Base-by-base conservation (phyloP, 2,113 vertebrate species). In the Caranx ignobilis region DNA sequence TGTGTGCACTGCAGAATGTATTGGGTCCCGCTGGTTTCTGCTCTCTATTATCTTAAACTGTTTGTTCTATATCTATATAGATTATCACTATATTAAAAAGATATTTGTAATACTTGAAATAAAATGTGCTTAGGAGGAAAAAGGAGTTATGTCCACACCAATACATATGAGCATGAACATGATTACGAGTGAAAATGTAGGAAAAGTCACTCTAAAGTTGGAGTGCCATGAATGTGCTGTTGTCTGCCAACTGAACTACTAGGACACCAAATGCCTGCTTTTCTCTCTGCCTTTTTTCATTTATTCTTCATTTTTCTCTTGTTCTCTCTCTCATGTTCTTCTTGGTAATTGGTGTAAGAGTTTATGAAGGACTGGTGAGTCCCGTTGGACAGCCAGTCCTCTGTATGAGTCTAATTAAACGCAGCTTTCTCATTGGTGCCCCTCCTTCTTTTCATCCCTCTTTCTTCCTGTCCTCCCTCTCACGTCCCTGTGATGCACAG, bases 351-450 rank as follows among this genome's bases (percentile, higher is more conserved):
- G 66, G 43, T 73, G 16, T 60, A 69, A 78, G 71, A 79, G 35
- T 81, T 83, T 67, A 65, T 79, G 16, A 79, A 66, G 50, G 74
- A 77, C 64, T 65, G 13, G 59, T 82, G 67, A 59, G 50, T 87
- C 88, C 82, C 62, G 6, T 35, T 71, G 82, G 83, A 86, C 35
- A 32, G 39, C 60, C 71, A 48, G 63, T 76, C 71, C 81, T 84
- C 89, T 83, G 83, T 80, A 65, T 79, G 82, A 81, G 72, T 87
- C 85, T 93, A 91, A 94, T 93, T 91, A 93, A 93, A 91, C 88
- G 84, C 80, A 75, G 76, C 76, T 76, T 82, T 82, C 61, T 81
- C 32, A 77, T 75, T 63, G 62, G 56, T n/a, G 32, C 62, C 82
- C 81, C 77, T 84, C 66, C 72, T 65, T 60, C 62, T 56, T 45